Evolutionary conservation across 2,888 invertebrate genomes (phyloP), one percentile per base, ranked within the genome.

Genomic region (Lucinisca nassula): DNA sequence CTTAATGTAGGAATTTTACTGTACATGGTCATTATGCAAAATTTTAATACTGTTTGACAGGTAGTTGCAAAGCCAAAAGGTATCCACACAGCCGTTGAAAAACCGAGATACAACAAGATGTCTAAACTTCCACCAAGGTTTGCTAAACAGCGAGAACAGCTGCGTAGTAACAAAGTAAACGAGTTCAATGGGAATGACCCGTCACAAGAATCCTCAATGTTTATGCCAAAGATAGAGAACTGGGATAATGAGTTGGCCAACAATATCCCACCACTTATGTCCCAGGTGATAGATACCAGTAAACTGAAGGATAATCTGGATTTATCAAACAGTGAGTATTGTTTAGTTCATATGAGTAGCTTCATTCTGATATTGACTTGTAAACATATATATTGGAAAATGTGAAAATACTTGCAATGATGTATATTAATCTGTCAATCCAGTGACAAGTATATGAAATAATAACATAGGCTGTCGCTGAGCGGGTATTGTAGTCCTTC

Each of bases 41-140:
- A 30, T 72, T 75, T 21, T 49, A 12, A 8, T 45, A n/a, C n/a
- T n/a, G n/a, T 35, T 40, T 8, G 17, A 67, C 79, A 94, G 94
- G 95, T 95, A 80, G 93, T 95, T 40, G 93, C 93, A 14, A 94
- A 94, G 61, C 94, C 94, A 24, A 94, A 94, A 81, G 94, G 95
- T 55, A 91, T 94, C 74, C 91, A 91, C 67, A 85, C 88, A 14
- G 87, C 89, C 24, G 30, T 89, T 32, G 93, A 94, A 78, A 92
- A 92, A 72, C 90, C 92, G 30, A 82, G 93, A 32, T 87, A 88
- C 51, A 90, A 85, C 75, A 94, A 93, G 80, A 97, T 97, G 94
- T 97, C 97, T 90, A 98, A 98, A 94, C 96, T 98, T 70, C 97
- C 98, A 0, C 98, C 98, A 0, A 97, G 98, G 73, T 97, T 98